Base-by-base conservation (phyloP, 2,797 vertebrate species). In the Myotis pilosus region DNA sequence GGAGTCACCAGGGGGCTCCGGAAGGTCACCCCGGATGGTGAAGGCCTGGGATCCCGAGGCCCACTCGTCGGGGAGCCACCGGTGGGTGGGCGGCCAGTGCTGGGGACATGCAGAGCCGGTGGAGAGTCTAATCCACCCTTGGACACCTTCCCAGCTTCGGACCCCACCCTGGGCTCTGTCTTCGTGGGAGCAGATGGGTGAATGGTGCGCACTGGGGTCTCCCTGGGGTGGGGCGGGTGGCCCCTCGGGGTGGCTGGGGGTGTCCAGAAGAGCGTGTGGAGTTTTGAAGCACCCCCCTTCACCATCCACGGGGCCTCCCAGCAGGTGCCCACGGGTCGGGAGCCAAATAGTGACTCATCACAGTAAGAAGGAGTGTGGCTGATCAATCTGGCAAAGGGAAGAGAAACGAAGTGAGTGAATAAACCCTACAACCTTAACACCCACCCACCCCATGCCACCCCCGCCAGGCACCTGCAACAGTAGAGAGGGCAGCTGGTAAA, bases 261-360 rank as follows among this genome's bases (percentile, higher is more conserved):
- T 8, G 97, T 98, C 98, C 98, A 98, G 86, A 98, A 97, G 96
- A 98, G 98, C 11, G 96, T n/a, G 0, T 94, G 97, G 2, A 98
- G 97, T 69, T 96, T 98, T 13, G 97, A 95, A 0, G 98, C 49
- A 0, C 98, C 97, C 13, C 96, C 97, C 28, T 95, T 96, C 5
- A 83, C 87, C 93, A 97, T 92, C 94, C 97, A 41, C 0, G 97
- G 94, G 2, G 97, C 47, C 15, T 97, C 74, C 94, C 92, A 82
- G 76, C 75, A 9, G 23, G 94, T 8, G 0, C 87, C 94, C 68
- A 79, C 57, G 0, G 95, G 83, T 66, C 75, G 94, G 60, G 95
- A 62, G 78, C 98, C 98, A 6, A 99, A 98, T 0, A 98, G 96
- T 0, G 98, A 97, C 92, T 99, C 98, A 3, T 98, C 98, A 23